phyloP scores from a whole-genome alignment of 2,113 vertebrate species.

The Planiliza haematocheilus region DNA sequence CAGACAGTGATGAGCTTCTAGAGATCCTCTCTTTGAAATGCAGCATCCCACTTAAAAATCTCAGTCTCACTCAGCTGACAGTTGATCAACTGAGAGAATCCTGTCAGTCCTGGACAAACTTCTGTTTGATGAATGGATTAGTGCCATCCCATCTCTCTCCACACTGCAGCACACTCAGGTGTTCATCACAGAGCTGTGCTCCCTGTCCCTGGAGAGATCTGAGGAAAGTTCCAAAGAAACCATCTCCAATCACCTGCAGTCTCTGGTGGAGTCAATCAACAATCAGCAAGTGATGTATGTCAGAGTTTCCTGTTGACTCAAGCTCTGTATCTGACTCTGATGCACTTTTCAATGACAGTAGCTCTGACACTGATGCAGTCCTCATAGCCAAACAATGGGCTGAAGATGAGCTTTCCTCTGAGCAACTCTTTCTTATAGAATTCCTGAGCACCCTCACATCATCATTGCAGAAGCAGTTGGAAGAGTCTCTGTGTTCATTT shows the following conservation, averaged over 20 bases:
- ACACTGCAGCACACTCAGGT: conserved; percentile 52
- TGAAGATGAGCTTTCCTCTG: too few relatives aligned
- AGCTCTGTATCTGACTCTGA: conserved; percentile 34
- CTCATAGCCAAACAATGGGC: too few relatives aligned
- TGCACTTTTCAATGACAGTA: too few relatives aligned
- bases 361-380: too few relatives aligned
- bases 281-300: conserved; percentile 17
- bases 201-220: conserved; percentile 8
- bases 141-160: conserved; percentile 2
- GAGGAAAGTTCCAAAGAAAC: conserved; percentile 7
- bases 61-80: conserved; percentile 12
- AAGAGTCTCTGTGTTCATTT: too few relatives aligned
- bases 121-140: conserved; percentile 43
- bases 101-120: conserved; percentile 38
- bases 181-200: conserved; percentile 42
- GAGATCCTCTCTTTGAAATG: conserved; percentile 32
- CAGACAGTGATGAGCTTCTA: conserved; percentile 12
- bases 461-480: too few relatives aligned
- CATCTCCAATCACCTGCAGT: conserved; percentile 4
- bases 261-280: background rate
- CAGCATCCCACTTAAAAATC: conserved; percentile 9
- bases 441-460: too few relatives aligned
- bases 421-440: too few relatives aligned
- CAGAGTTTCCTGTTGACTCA: conserved; percentile 25
- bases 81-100: conserved; percentile 24